Evolutionary conservation across 2,113 vertebrate species (phyloP).

Genomic region (Ascaphus truei): DNA sequence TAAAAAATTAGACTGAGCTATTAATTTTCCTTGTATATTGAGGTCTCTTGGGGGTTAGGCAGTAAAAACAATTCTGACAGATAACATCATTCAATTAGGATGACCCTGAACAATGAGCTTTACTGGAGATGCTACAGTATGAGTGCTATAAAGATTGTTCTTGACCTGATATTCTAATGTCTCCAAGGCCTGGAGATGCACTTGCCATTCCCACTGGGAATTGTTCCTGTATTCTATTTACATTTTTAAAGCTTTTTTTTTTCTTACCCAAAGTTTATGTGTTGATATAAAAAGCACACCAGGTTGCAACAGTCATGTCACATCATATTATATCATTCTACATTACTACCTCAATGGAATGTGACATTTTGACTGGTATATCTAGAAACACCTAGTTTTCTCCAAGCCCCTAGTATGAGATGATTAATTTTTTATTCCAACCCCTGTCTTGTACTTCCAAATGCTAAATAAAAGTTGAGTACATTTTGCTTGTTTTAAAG

Average conservation of each 20-base stretch:
- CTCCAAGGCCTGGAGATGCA: neutral
- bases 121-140: no score
- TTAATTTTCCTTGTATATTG: no score
- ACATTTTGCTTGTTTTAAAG: neutral
- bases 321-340: slow-evolving; percentile 18
- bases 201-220: neutral
- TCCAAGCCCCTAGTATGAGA: neutral
- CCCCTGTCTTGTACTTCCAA: neutral
- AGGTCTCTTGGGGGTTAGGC: no score
- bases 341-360: slow-evolving; percentile 17
- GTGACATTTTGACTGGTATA: slow-evolving; percentile 23
- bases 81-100: no score
- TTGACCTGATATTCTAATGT: neutral
- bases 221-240: slow-evolving; percentile 16
- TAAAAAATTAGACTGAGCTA: no score
- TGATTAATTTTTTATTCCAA: slow-evolving; percentile 7
- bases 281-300: slow-evolving; percentile 20
- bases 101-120: no score
- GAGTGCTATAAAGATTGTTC: neutral
- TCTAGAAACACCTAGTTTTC: slow-evolving; percentile 27
- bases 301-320: slow-evolving; percentile 26
- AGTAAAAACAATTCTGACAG: no score
- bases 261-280: neutral
- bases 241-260: slow-evolving; percentile 15
- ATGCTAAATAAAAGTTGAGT: neutral